Percentiles rank a stretch among this genome's conserved stretches.
phyloP scores from a whole-genome alignment of 2,113 vertebrate genomes.

The Apus apus region DNA sequence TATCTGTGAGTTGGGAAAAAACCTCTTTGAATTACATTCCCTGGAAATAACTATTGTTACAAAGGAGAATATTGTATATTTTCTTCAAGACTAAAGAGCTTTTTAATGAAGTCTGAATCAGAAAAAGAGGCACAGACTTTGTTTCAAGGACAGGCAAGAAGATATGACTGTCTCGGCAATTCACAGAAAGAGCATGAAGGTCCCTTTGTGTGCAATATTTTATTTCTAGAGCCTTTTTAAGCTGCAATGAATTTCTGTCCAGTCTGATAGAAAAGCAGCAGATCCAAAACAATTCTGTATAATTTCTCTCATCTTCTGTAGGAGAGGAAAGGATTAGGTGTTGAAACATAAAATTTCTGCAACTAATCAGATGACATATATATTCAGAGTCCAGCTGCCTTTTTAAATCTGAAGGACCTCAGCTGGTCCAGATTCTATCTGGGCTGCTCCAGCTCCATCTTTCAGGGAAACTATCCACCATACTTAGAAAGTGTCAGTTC shows the following conservation, averaged over 20 bases:
- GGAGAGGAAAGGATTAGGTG: not conserved
- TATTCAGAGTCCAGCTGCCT: not conserved
- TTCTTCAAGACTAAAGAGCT: slow-evolving; percentile 15
- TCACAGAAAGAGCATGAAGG: slow-evolving; percentile 12
- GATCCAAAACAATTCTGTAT: not conserved
- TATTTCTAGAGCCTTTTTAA: slow-evolving; percentile 15
- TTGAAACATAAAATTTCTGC: slow-evolving; percentile 28
- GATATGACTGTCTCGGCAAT: not conserved
- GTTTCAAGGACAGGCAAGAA: slow-evolving; percentile 28
- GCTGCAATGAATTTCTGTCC: not conserved
- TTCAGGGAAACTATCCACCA: not conserved
- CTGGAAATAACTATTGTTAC: slow-evolving; percentile 40
- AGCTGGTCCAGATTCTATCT: not conserved
- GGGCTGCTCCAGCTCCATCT: not conserved
- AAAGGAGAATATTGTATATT: slow-evolving; percentile 31
- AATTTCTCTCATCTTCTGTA: slow-evolving; percentile 1
- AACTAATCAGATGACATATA: not conserved
- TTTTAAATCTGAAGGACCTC: slow-evolving; percentile 11
- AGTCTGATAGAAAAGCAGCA: not conserved
- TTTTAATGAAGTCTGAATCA: slow-evolving; percentile 21
- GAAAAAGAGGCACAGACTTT: not conserved
- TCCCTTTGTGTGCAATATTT: not conserved
- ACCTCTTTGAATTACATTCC: not conserved
- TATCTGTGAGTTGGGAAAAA: slow-evolving; percentile 45
- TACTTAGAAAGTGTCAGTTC: not conserved